These are phyloP conservation scores for Carcinoscorpius rotundicauda DNA, from an alignment of 1,140 invertebrate species.

Conservation along the genomic window DNA sequence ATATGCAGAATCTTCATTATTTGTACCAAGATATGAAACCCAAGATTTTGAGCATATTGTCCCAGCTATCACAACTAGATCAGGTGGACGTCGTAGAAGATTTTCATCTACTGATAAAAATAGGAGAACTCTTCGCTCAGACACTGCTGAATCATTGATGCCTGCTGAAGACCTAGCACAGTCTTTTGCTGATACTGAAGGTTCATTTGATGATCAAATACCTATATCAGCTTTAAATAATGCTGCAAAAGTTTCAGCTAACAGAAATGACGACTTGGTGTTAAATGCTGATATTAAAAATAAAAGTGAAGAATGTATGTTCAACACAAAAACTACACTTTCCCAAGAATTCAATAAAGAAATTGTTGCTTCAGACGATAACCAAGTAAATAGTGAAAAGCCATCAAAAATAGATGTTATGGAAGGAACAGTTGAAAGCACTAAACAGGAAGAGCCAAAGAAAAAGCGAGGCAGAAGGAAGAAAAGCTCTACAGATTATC, in stretches of 20 bases:
- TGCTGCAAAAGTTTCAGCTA: too few relatives aligned
- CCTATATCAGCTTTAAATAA: too few relatives aligned
- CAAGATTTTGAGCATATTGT: slow-evolving; percentile 2
- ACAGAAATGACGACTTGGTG: too few relatives aligned
- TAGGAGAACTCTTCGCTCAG: slow-evolving; percentile 13
- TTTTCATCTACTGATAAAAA: slow-evolving; percentile 13
- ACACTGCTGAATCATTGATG: slow-evolving; percentile 7
- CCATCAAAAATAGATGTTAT: background rate
- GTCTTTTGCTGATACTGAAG: too few relatives aligned
- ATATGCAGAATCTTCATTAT: slow-evolving; percentile 15
- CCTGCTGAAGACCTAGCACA: background rate
- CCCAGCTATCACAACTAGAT: slow-evolving; percentile 13
- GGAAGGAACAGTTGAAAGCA: background rate
- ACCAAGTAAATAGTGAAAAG: background rate
- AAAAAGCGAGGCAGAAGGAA: slow-evolving; percentile 23
- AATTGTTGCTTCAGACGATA: background rate
- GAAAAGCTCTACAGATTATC: slow-evolving; percentile 19
- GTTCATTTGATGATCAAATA: too few relatives aligned
- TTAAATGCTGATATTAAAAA: too few relatives aligned
- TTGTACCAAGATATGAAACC: background rate
- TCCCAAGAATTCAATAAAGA: too few relatives aligned
- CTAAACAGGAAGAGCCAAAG: slow-evolving; percentile 10
- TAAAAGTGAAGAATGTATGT: too few relatives aligned
- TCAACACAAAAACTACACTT: too few relatives aligned
- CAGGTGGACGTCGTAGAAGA: slow-evolving; percentile 5